Evolutionary conservation across 2,113 vertebrate species (phyloP).

Genomic region (Procapra przewalskii): DNA sequence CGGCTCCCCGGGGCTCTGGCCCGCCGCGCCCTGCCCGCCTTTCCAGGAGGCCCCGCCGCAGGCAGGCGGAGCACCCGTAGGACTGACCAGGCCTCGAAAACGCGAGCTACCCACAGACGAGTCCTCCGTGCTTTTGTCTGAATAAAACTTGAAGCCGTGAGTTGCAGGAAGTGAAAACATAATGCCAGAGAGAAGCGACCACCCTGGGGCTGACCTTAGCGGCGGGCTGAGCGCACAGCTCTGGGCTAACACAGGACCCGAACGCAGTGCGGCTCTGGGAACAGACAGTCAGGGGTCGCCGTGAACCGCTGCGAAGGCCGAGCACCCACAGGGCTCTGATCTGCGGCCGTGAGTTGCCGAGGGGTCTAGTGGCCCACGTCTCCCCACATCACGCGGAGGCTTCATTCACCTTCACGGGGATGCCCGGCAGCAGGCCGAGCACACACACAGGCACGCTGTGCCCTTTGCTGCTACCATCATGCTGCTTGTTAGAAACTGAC

Average conservation of each 20-base stretch:
- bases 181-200: background rate
- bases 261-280: background rate
- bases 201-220: background rate
- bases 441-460: slow-evolving; percentile 44
- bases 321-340: slow-evolving; percentile 66
- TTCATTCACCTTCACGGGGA: slow-evolving; percentile 69
- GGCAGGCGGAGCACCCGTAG: background rate
- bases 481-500: background rate
- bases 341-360: slow-evolving; percentile 75
- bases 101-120: background rate
- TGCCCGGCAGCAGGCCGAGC: slow-evolving; percentile 53
- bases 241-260: background rate
- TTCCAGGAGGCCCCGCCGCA: too few relatives aligned
- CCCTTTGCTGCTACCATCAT: background rate
- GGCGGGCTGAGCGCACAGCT: background rate
- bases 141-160: background rate
- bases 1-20: background rate
- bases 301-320: slow-evolving; percentile 54
- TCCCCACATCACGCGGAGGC: slow-evolving; percentile 61
- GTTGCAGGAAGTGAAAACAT: background rate
- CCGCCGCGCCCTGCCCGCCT: too few relatives aligned
- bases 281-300: slow-evolving; percentile 75
- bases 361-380: slow-evolving; percentile 40
- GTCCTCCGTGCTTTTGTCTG: background rate
- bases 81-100: background rate